Percentiles rank a stretch among this genome's conserved stretches.
These are phyloP conservation scores for Ceratina australensis DNA, from an alignment of 1,140 invertebrate genomes.

Conservation along the genomic window DNA sequence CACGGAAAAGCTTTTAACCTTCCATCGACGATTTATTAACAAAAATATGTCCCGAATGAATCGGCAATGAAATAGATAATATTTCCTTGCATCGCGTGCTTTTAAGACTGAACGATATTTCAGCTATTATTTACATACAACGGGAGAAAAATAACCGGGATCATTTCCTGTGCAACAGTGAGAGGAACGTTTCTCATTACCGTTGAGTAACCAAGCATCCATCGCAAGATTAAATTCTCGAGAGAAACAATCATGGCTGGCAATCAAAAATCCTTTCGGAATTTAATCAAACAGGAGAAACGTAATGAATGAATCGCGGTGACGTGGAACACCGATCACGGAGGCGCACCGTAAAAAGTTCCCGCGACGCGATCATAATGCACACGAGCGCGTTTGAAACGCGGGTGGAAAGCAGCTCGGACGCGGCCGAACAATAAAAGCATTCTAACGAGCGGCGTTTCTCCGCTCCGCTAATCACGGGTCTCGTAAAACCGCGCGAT, in stretches of 20 bases:
- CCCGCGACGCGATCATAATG: not conserved
- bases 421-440: constrained; percentile 28
- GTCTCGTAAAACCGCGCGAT: constrained; percentile 40
- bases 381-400: not conserved
- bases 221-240: not conserved
- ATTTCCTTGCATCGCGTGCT: no score
- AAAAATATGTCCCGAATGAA: no score
- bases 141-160: not conserved
- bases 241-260: not conserved
- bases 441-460: constrained; percentile 35
- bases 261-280: constrained; percentile 2
- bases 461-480: constrained; percentile 37
- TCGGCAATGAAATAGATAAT: no score
- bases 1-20: not conserved
- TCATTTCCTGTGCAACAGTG: not conserved
- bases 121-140: not conserved
- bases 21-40: not conserved
- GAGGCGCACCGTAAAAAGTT: not conserved
- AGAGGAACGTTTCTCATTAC: not conserved
- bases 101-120: no score
- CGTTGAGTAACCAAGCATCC: not conserved
- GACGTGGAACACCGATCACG: not conserved
- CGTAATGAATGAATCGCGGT: not conserved
- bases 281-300: not conserved
- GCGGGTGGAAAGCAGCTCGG: constrained; percentile 17